Evolutionary conservation across 2,888 invertebrate species (phyloP), one percentile per base, ranked within the genome.

Genomic region (Omphaloscelis lunosa): DNA sequence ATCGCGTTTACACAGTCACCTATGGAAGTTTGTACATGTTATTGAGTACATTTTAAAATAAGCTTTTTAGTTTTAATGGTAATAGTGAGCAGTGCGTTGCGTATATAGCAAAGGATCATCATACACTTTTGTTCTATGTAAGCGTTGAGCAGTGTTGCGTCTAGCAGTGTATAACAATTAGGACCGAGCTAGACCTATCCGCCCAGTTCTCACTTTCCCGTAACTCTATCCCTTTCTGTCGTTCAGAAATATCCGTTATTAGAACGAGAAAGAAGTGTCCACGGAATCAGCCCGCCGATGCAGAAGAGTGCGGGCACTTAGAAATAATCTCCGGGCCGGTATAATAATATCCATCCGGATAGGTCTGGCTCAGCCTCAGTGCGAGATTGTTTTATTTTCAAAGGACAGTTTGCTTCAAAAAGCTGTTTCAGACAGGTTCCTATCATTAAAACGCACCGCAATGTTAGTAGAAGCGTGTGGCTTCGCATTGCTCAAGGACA

Each of bases 1-100:
- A 99, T 98, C 41, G 98, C 98, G 95, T 99, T 99, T 6, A 99
- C 99, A 88, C 99, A 98, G 94, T 99, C 99, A 79, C 98, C 99
- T 98, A 92, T 56, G 94, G 94, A 65, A 68, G 9, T 59, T 27
- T 67, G 4, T 69, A 61, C 7, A 63, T 66, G 7, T 56, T 58
- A 72, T 12, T 56, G 34, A 29, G 8, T 59, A 27, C 2, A 17
- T 29, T 41, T 45, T 53, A 9, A 23, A 27, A 67, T 12, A 69
- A 12, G 20, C 0, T 2, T 7, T 27, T 2, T 2, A 72, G 34
- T 0, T 27, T 79, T 51, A 20, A 65, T 39, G 51, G 15, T 15
- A 71, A 77, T 53, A 83, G 45, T 58, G 85, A 73, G 76, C 59
- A 81, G 67, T n/a, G 71, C 70, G 29, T 69, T 59, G 59, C 68